Evolutionary conservation across 2,113 vertebrate genomes (phyloP).

Genomic region (Ceyx melanurus): DNA sequence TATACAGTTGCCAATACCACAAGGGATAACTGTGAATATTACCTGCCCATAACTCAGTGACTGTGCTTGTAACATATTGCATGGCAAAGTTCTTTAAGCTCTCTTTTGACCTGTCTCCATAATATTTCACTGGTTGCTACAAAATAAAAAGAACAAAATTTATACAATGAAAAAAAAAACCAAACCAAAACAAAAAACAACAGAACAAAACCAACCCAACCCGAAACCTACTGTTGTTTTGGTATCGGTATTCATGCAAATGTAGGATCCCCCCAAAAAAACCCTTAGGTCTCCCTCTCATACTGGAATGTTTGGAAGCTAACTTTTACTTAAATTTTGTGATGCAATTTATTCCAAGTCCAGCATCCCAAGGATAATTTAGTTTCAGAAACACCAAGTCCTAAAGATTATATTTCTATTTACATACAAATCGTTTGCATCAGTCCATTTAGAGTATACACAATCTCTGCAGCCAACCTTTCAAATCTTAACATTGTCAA

Average conservation of each 20-base stretch:
- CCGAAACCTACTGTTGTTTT: background rate
- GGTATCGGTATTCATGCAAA: background rate
- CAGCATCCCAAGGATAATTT: background rate
- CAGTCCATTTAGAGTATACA: background rate
- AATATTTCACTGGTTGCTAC: conserved; percentile 90
- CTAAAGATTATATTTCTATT: background rate
- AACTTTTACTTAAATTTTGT: background rate
- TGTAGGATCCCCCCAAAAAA: background rate
- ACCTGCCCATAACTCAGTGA: conserved; percentile 93
- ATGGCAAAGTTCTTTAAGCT: conserved; percentile 88
- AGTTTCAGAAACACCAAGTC: background rate
- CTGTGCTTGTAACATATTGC: conserved; percentile 87
- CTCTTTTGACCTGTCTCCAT: conserved; percentile 85
- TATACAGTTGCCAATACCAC: background rate
- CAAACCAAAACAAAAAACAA: no score
- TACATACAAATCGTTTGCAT: background rate
- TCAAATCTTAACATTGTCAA: background rate
- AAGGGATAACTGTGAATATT: conserved; percentile 53
- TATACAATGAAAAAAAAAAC: background rate
- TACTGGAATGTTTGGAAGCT: background rate
- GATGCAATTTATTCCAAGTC: background rate
- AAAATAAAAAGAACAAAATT: background rate
- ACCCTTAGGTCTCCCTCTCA: background rate
- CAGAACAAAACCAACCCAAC: no score
- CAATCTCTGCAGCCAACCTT: background rate